Base-by-base conservation (phyloP, 2,888 invertebrate genomes). In the Caenorhabditis sp. region DNA sequence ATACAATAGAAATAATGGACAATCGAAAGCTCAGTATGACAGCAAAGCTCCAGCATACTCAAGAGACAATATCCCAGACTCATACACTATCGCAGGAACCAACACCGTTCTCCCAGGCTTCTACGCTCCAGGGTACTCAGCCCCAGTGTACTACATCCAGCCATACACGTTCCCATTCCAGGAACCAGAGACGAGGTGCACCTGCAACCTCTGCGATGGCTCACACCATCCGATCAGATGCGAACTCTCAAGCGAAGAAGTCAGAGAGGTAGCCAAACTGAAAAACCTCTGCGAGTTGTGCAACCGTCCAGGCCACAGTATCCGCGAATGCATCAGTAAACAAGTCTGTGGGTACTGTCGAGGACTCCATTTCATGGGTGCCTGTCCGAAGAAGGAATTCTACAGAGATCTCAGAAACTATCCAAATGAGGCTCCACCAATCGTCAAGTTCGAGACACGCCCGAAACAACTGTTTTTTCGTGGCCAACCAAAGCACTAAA, bases 161-260 rank as follows among this genome's bases (percentile, higher is more conserved):
- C n/a, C 19, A 26, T 54, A 54, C 54, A 12, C 24, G 0, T 54
- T 54, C 54, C 58, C 58, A 22, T 58, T 58, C 58, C n/a, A 2
- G 26, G 16, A 4, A 5, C 58, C 58, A 16, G 58, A 58, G 28
- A 58, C 28, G 2, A 28, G 28, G 22, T 1, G 8, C 26, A 58
- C 19, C 5, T 49, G 49, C 22, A 19, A 19, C 19, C 6, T 5
- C 19, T 49, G 49, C 7, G 10, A 1, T 6, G 22, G 22, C 6
- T 6, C 22, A 12, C 49, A 49, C 49, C 12, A 49, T 22, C 22
- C 19, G 0, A 49, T 49, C 49, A 5, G 49, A 5, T 49, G 49
- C 19, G 16, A 12, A 10, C 10, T 49, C 8, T 10, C 49, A 49
- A 49, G 49, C 10, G 7, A 2, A 22, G 49, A 49, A 5, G 19